These are phyloP conservation scores for Mesitornis unicolor DNA, from an alignment of 2,113 vertebrate genomes.

Conservation along the genomic window DNA sequence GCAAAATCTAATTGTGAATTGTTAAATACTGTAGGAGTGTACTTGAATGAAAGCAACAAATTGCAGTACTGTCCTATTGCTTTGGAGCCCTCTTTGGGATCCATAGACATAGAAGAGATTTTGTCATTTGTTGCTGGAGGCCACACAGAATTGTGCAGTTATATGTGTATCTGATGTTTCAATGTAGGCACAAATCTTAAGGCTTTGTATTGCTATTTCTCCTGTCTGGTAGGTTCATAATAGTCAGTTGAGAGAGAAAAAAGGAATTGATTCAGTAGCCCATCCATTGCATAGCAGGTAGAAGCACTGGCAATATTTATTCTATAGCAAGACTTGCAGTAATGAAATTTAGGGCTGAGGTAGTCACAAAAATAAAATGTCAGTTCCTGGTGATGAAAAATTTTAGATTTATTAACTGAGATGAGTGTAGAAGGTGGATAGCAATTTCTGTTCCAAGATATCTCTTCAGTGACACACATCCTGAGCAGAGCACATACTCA, in stretches of 20 bases:
- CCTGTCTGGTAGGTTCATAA: not conserved
- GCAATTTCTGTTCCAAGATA: not conserved
- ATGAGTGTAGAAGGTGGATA: not conserved
- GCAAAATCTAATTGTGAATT: not conserved
- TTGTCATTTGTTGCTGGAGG: not conserved
- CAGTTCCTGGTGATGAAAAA: not conserved
- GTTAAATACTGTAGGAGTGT: not conserved
- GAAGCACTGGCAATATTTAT: not conserved
- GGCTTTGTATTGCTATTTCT: not conserved
- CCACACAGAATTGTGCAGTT: not conserved
- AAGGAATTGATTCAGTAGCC: not conserved
- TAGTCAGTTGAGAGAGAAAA: not conserved
- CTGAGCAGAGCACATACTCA: not conserved
- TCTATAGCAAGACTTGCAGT: not conserved
- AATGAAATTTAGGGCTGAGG: not conserved
- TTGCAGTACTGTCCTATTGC: not conserved
- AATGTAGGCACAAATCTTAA: not conserved
- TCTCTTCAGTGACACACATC: not conserved
- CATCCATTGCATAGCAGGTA: not conserved
- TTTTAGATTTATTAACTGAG: not conserved
- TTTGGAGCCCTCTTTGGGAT: not conserved
- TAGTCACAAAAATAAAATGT: not conserved
- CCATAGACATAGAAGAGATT: not conserved
- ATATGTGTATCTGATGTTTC: not conserved
- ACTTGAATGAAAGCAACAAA: not conserved